phyloP scores from a whole-genome alignment of 2,797 vertebrate genomes.

The Myripristis murdjan region DNA sequence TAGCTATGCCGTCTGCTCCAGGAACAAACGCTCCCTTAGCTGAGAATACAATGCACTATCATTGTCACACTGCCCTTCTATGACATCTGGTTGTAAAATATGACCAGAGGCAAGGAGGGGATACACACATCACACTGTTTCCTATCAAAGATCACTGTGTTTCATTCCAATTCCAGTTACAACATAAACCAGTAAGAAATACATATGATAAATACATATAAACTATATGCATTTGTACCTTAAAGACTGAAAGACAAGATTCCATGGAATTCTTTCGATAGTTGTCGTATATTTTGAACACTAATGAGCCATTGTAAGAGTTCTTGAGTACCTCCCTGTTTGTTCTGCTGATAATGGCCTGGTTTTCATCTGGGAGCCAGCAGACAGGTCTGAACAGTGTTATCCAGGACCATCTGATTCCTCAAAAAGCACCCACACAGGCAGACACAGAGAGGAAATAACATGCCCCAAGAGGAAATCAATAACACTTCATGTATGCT shows the following conservation, averaged over 20 bases:
- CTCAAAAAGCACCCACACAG: constrained; percentile 29
- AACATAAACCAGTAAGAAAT: neutral
- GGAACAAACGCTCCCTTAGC: constrained; percentile 53
- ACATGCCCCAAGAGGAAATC: constrained; percentile 43
- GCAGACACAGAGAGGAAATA: constrained; percentile 33
- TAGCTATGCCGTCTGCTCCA: constrained; percentile 42
- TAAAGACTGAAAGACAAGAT: too few species aligned
- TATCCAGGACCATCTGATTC: constrained; percentile 33
- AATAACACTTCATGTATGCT: constrained; percentile 38
- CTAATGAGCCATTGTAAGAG: neutral
- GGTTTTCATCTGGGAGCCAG: constrained; percentile 11
- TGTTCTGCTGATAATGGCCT: constrained; percentile 4
- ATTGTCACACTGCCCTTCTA: constrained; percentile 25
- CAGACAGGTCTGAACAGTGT: constrained; percentile 41
- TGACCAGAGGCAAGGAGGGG: constrained; percentile 3
- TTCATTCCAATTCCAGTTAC: neutral
- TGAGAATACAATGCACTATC: constrained; percentile 55
- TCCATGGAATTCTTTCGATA: too few species aligned
- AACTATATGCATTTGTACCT: neutral
- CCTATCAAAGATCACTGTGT: constrained; percentile 5
- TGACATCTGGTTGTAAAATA: constrained; percentile 14
- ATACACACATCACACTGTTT: constrained; percentile 1
- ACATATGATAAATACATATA: neutral
- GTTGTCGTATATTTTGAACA: neutral
- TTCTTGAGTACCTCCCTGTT: neutral